These are phyloP conservation scores for Phoeniculus purpureus DNA, from an alignment of 2,797 vertebrate species.

Conservation along the genomic window DNA sequence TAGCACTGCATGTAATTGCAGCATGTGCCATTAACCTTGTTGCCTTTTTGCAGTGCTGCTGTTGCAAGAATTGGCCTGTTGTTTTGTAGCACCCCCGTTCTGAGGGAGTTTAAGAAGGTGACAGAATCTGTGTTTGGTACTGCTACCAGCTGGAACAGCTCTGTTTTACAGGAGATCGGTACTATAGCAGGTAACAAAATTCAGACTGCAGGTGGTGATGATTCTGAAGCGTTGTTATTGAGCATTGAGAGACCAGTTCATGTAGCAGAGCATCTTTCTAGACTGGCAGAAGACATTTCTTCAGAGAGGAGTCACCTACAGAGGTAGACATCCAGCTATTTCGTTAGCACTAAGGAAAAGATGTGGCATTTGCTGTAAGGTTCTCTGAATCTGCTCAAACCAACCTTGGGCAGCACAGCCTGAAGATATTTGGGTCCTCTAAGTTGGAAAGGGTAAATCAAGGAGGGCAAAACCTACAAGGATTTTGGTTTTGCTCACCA, in stretches of 20 bases:
- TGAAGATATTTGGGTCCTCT: neutral
- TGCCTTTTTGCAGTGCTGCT: conserved; percentile 70
- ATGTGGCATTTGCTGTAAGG: accelerated
- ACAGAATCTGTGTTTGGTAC: conserved; percentile 77
- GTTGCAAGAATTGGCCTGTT: conserved; percentile 78
- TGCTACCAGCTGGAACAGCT: conserved; percentile 70
- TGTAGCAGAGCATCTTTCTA: neutral
- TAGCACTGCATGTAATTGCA: neutral
- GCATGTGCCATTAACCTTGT: neutral
- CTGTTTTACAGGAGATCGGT: conserved; percentile 80
- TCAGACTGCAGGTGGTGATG: neutral
- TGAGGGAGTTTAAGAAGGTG: conserved; percentile 78
- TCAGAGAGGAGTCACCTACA: neutral
- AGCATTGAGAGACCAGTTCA: neutral
- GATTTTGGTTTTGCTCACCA: neutral
- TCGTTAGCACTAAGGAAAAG: neutral
- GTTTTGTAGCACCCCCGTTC: conserved; percentile 66
- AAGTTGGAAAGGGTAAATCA: neutral
- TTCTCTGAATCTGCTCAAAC: neutral
- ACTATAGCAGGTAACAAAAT: conserved; percentile 78
- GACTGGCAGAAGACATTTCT: neutral
- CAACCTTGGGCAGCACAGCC: neutral
- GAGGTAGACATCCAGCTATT: neutral
- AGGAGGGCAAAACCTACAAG: neutral
- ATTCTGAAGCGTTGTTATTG: neutral